Evolutionary conservation across 1,140 invertebrate genomes (phyloP).

Genomic region (Lamellibrachia luymesi): DNA sequence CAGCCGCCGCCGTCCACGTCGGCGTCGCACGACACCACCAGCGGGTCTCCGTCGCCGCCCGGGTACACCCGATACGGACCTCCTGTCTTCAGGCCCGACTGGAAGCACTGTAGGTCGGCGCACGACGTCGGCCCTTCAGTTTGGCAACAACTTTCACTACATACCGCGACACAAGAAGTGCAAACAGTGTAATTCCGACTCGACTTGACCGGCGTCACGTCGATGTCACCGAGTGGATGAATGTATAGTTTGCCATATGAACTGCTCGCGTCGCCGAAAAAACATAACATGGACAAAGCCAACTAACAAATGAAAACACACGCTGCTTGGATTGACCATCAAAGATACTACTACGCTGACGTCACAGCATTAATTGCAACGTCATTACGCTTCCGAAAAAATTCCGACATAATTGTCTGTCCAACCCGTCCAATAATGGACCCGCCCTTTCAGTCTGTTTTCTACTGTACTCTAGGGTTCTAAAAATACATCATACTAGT

Average conservation of each 20-base stretch:
- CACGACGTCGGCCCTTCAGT: neutral
- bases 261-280: neutral
- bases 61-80: neutral
- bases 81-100: neutral
- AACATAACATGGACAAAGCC: neutral
- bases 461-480: too few relatives aligned
- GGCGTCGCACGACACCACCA: neutral
- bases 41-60: neutral
- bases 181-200: neutral
- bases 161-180: neutral
- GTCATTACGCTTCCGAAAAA: neutral
- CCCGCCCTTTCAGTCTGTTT: too few relatives aligned
- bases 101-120: neutral
- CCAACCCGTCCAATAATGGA: too few relatives aligned
- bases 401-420: neutral
- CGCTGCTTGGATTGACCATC: neutral
- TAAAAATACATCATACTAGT: too few relatives aligned
- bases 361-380: neutral
- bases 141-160: neutral
- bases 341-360: neutral
- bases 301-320: neutral
- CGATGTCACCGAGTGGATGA: neutral
- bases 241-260: neutral
- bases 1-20: neutral
- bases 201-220: neutral